A percentile compares a stretch with the other conserved stretches of the same genome.
Conservation (phyloP, 2,113 vertebrate genomes). For the Daubentonia madagascariensis region DNA sequence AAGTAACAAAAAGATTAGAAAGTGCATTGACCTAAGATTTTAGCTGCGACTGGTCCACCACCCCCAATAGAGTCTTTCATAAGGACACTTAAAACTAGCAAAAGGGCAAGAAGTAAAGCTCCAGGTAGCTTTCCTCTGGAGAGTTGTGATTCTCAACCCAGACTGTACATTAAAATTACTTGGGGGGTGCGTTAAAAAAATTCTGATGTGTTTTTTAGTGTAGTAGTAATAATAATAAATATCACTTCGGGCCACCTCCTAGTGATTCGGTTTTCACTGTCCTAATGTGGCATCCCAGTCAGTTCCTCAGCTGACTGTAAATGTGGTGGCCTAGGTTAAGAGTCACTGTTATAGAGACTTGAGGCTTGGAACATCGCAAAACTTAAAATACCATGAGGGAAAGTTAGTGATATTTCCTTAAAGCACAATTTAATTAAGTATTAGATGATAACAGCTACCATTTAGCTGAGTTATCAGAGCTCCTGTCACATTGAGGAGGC, state of each 20-base stretch:
- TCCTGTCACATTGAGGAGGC: neutral
- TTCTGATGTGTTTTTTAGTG: neutral
- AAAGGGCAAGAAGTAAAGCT: neutral
- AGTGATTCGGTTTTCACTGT: neutral
- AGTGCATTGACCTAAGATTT: neutral
- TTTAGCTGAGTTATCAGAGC: neutral
- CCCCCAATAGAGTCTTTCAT: neutral
- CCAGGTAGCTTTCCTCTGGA: neutral
- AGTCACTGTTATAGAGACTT: neutral
- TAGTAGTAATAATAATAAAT: neutral
- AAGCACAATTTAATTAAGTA: neutral
- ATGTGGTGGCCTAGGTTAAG: neutral
- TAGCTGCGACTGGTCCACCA: neutral
- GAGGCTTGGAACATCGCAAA: neutral
- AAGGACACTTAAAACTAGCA: neutral
- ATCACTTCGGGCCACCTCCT: neutral
- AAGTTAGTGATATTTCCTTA: neutral
- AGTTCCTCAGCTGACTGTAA: neutral
- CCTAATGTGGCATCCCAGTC: neutral
- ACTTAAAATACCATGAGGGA: neutral
- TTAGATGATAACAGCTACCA: neutral
- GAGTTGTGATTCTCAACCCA: neutral
- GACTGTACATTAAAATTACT: neutral
- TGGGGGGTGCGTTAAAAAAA: neutral
- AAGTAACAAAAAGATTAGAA: neutral